Evolutionary conservation across 2,113 vertebrate species (phyloP).

Genomic region (Piaya cayana): DNA sequence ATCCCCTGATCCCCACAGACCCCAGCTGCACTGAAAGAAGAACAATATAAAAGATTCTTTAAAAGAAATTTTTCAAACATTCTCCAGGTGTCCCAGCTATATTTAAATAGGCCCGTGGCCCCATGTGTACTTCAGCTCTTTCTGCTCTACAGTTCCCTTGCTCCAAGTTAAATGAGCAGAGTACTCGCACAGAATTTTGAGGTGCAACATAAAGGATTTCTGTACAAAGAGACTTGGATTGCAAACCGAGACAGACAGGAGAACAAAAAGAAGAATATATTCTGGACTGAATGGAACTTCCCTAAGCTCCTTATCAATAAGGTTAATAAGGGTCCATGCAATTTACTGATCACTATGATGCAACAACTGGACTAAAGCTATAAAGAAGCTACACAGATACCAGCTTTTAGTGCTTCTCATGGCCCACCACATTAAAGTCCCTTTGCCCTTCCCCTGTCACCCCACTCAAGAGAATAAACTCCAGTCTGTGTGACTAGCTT

Average conservation of each 20-base stretch:
- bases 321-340: slow-evolving; percentile 86
- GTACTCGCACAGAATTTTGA: slow-evolving; percentile 66
- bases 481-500: slow-evolving; percentile 65
- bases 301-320: slow-evolving; percentile 86
- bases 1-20: slow-evolving; percentile 78
- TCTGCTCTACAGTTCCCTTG: slow-evolving; percentile 39
- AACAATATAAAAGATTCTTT: slow-evolving; percentile 78
- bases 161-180: slow-evolving; percentile 61
- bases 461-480: slow-evolving; percentile 66
- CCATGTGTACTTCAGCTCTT: slow-evolving; percentile 30
- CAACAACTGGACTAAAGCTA: slow-evolving; percentile 66
- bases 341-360: slow-evolving; percentile 80
- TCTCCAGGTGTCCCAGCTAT: slow-evolving; percentile 76
- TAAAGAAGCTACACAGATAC: slow-evolving; percentile 56
- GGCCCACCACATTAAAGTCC: slow-evolving; percentile 70
- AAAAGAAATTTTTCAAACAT: slow-evolving; percentile 77
- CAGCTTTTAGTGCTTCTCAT: slow-evolving; percentile 60
- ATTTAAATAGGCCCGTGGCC: slow-evolving; percentile 51
- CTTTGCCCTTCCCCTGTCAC: slow-evolving; percentile 62
- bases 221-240: slow-evolving; percentile 65
- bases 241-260: slow-evolving; percentile 68
- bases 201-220: slow-evolving; percentile 63
- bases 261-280: slow-evolving; percentile 78
- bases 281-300: slow-evolving; percentile 74
- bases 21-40: slow-evolving; percentile 79